Evolutionary conservation across 1,140 invertebrate genomes (phyloP), one percentile per base, ranked within the genome.

Genomic region (Phymorhynchus buccinoides): DNA sequence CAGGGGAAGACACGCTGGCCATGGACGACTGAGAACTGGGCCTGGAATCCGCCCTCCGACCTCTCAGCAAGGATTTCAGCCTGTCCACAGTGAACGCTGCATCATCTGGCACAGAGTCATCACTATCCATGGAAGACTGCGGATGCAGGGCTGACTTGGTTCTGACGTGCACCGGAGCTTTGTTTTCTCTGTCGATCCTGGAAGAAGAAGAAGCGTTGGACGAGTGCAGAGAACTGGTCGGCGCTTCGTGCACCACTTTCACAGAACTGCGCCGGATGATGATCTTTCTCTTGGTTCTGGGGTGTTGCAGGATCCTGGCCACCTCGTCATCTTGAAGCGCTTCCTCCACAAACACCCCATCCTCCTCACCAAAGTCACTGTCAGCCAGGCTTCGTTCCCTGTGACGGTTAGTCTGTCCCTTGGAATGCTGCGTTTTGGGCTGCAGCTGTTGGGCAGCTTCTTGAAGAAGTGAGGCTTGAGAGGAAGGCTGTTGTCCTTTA

Each of bases 61-160:
- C 41, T 56, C 62, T 83, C 39, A 83, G 66, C 41, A 71, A 32
- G 39, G 81, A 14, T 41, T 71, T 68, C n/a, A 83, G 81, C 30
- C 73, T 83, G 62, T 83, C 62, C 81, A 83, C n/a, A 30, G 62
- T 73, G 22, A 83, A n/a, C n/a, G 73, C 22, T 18, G 41, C 62
- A 2, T 73, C 81, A 44, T 83, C 81, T 12, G 27, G 37, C 12
- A 41, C 30, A 2, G 22, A 27, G 30, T 73, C 68, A 27, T 75
- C 73, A 41, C 73, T 75, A 39, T 75, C 73, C 37, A 14, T 14
- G 27, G 73, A 75, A 75, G 37, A 75, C 73, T 75, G 73, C 35
- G 35, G 35, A 35, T 27, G 35, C 12, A 75, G 37, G 27, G 37
- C 7, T 4, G 22, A 27, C 35, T 75, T 41, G 0, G 73, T 22